A percentile compares a stretch with the other conserved stretches of the same genome.
Conservation (phyloP, 2,113 vertebrate genomes). For the Capreolus pygargus region DNA sequence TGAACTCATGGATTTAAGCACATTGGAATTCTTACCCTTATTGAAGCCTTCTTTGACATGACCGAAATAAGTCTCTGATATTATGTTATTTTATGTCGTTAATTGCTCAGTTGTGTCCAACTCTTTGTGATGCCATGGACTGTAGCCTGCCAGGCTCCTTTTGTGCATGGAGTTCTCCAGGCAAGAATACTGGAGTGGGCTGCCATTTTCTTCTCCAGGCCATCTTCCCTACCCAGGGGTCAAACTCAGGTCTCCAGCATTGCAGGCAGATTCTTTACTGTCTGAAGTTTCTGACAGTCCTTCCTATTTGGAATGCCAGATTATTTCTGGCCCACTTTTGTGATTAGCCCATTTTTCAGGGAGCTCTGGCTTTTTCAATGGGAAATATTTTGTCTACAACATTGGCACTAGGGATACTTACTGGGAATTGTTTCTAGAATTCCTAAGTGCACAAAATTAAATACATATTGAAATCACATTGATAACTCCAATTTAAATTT, state of each 20-base stretch:
- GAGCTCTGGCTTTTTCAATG: not conserved
- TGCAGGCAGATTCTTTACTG: not conserved
- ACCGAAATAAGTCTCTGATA: not conserved
- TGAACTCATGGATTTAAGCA: not conserved
- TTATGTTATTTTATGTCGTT: not conserved
- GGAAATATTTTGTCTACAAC: not conserved
- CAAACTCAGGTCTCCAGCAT: not conserved
- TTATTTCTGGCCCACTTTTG: not conserved
- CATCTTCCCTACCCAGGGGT: not conserved
- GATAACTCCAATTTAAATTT: not conserved
- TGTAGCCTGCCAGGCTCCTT: not conserved
- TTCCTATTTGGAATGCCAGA: not conserved
- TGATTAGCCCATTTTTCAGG: not conserved
- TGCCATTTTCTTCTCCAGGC: not conserved
- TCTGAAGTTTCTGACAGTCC: not conserved
- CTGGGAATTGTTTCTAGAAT: not conserved
- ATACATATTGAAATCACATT: not conserved
- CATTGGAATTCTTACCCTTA: not conserved
- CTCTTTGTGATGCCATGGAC: fast-evolving
- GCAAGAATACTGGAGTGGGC: not conserved
- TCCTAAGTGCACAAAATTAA: not conserved
- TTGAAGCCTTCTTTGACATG: not conserved
- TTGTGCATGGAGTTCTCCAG: not conserved
- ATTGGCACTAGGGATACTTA: not conserved
- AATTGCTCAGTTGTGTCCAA: not conserved